Base-by-base conservation (phyloP, 23 tunicate species). In the Ciona savignyi region DNA sequence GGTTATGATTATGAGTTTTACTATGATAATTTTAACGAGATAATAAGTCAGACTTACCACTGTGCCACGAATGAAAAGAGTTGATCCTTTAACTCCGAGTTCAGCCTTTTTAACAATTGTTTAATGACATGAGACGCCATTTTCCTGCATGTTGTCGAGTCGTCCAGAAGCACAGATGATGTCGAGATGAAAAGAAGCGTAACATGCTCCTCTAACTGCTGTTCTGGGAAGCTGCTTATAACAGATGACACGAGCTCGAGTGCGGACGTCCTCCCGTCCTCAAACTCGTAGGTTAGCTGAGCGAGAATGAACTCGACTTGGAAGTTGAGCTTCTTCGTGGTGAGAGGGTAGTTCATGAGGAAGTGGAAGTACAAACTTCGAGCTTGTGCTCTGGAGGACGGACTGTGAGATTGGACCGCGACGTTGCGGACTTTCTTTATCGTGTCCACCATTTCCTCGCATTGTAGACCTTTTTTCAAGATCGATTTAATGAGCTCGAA, bases 41-140 rank as follows among this genome's bases (percentile, higher is more conserved):
- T n/a, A n/a, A n/a, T n/a, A n/a, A n/a, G n/a, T n/a, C n/a, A 42
- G 11, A 80, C 95, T 83, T 49, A 89, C 96, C 96, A 89, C 25
- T 89, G 87, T 49, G 84, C 15, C 19, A 76, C 77, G 31, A 76
- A 71, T 19, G 69, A 28, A 67, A 80, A 82, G 9, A 91, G 75
- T 35, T 84, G 71, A 33, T 91, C 82, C 3, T 56, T 65, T 23
- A 20, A 29, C 11, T 84, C 83, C 29, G 48, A 35, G 2, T 67
- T 67, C 66, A 91, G 33, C 22, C 73, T 70, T 21, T 27, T 30
- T 33, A 91, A 34, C 63, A 91, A 64, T 62, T 76, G 29, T 60
- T 83, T 83, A 33, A 89, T 29, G 11, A 83, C 78, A 33, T 35
- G 76, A 20, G 85, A 85, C 9, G 88, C 84, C 34, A 60, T 62